Conservation (phyloP, 2,888 invertebrate genomes). For the Diarsia rubi region DNA sequence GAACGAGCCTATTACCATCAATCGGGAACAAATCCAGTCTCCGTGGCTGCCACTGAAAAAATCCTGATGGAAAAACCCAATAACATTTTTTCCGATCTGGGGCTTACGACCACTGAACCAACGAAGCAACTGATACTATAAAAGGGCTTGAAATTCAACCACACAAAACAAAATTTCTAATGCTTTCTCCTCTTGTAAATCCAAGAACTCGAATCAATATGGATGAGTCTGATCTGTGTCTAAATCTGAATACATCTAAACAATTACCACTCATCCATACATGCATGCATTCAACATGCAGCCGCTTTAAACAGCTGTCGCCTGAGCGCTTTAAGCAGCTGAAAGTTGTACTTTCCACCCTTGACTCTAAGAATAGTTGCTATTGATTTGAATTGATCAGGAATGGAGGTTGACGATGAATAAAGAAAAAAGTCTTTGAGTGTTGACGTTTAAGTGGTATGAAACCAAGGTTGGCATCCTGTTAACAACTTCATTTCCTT, state of each 20-base stretch:
- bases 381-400: conserved; percentile 42
- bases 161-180: neutral
- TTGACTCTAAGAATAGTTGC: conserved; percentile 23
- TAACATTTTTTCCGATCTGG: too few relatives aligned
- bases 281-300: conserved; percentile 16
- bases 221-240: conserved; percentile 40
- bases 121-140: neutral
- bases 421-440: neutral
- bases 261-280: conserved; percentile 50
- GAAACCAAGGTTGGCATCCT: neutral
- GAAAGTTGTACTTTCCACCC: conserved; percentile 52
- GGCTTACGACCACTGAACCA: too few relatives aligned
- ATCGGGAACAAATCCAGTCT: too few relatives aligned
- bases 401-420: conserved; percentile 11
- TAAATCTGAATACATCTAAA: conserved; percentile 13
- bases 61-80: too few relatives aligned
- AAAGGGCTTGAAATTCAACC: neutral
- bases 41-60: too few relatives aligned
- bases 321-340: conserved; percentile 28
- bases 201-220: conserved; percentile 38
- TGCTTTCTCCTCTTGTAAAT: conserved; percentile 18
- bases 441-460: neutral
- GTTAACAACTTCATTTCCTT: neutral
- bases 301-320: conserved; percentile 13
- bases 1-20: too few relatives aligned